Percentiles rank a stretch among this genome's conserved stretches.
phyloP scores from a whole-genome alignment of 2,888 invertebrate species.

The Melinaea marsaeus region DNA sequence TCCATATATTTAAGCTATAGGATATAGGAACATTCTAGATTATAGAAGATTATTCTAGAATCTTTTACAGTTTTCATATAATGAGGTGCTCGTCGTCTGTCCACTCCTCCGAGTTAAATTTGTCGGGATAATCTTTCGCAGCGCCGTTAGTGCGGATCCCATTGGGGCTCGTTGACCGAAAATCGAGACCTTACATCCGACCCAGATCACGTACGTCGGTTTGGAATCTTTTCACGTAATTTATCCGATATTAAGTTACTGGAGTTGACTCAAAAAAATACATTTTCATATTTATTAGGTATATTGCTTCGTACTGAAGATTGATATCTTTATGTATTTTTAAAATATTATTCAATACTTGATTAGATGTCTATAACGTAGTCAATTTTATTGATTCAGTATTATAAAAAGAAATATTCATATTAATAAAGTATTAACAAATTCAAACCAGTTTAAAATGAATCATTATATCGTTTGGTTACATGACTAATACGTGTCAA shows the following conservation, averaged over 20 bases:
- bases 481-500: conserved; percentile 17
- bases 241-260: conserved; percentile 34
- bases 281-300: not conserved
- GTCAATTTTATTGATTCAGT: too few species aligned
- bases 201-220: conserved; percentile 45
- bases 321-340: too few species aligned
- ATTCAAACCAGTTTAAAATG: too few species aligned
- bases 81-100: conserved; percentile 2
- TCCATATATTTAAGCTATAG: too few species aligned
- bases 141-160: conserved; percentile 45
- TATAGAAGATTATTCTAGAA: not conserved
- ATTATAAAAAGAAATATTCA: too few species aligned
- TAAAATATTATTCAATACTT: too few species aligned
- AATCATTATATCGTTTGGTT: not conserved
- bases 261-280: conserved; percentile 16
- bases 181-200: conserved; percentile 47
- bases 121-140: conserved; percentile 41
- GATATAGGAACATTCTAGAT: too few species aligned
- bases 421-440: too few species aligned
- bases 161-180: conserved; percentile 55
- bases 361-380: too few species aligned
- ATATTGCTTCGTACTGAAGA: too few species aligned
- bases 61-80: conserved; percentile 13
- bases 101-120: conserved; percentile 28
- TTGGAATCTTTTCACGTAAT: conserved; percentile 38